A percentile compares a stretch with the other conserved stretches of the same genome.
Conservation (phyloP, 2,888 invertebrate genomes). For the Melanotus villosus region DNA sequence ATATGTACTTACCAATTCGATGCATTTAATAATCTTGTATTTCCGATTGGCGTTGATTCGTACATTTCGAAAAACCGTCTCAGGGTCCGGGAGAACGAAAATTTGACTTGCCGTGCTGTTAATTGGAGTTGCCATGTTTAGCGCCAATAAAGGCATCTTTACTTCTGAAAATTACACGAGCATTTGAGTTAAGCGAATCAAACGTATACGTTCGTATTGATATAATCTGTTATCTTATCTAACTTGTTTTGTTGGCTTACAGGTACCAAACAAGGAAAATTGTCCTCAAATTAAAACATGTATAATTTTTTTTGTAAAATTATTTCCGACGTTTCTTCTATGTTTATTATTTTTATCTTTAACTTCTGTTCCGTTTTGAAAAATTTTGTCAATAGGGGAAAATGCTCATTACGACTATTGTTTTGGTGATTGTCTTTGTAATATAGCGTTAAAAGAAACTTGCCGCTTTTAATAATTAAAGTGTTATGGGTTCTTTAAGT, state of each 20-base stretch:
- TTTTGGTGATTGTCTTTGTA: no score
- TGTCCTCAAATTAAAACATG: no score
- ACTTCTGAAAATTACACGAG: not conserved
- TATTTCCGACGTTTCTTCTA: no score
- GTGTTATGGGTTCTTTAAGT: no score
- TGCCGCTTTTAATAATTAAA: no score
- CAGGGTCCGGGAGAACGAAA: conserved; percentile 24
- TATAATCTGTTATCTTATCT: conserved; percentile 2
- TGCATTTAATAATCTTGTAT: conserved; percentile 25
- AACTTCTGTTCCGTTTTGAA: no score
- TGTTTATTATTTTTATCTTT: no score
- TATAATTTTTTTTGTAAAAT: no score
- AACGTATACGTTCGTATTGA: not conserved
- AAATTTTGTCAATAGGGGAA: no score
- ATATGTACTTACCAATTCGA: conserved; percentile 36
- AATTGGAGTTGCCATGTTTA: conserved; percentile 33
- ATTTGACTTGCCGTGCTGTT: conserved; percentile 32
- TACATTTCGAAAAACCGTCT: not conserved
- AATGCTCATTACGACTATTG: no score
- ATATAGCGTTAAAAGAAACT: no score
- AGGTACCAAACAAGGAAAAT: not conserved
- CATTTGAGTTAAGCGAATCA: not conserved
- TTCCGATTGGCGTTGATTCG: conserved; percentile 5
- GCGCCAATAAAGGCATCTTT: not conserved
- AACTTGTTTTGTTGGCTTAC: not conserved